These are phyloP conservation scores for Coboldia fuscipes DNA, from an alignment of 1,140 invertebrate genomes.

Conservation along the genomic window DNA sequence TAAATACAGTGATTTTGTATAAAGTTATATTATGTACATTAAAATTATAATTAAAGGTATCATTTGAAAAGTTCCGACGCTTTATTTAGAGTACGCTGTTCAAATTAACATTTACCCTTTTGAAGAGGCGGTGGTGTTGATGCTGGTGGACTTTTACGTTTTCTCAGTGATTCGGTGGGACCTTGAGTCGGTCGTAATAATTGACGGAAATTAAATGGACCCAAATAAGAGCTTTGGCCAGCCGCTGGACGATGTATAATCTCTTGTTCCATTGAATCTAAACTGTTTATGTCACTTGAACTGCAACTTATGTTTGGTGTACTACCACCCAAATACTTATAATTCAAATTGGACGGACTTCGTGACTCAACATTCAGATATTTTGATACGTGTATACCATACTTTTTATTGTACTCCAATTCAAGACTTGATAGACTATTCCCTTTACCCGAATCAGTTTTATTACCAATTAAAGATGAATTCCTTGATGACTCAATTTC, in stretches of 20 bases:
- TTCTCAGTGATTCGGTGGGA: conserved; percentile 46
- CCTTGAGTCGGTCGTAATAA: conserved; percentile 40
- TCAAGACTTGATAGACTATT: too few relatives aligned
- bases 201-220: conserved; percentile 48
- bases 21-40: too few relatives aligned
- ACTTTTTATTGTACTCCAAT: too few relatives aligned
- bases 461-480: too few relatives aligned
- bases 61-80: too few relatives aligned
- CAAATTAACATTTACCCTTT: conserved; percentile 1
- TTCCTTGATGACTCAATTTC: too few relatives aligned
- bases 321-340: conserved; percentile 22
- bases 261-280: conserved; percentile 5
- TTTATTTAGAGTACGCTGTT: too few relatives aligned
- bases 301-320: conserved; percentile 26
- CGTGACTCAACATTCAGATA: too few relatives aligned
- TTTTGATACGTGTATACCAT: too few relatives aligned
- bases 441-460: too few relatives aligned
- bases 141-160: conserved; percentile 26
- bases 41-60: too few relatives aligned
- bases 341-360: conserved; percentile 7
- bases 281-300: conserved; percentile 13
- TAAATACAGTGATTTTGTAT: too few relatives aligned
- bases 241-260: conserved; percentile 7
- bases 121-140: conserved; percentile 2
- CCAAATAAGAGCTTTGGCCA: conserved; percentile 26